These are phyloP conservation scores for Tholera decimalis DNA, from an alignment of 2,888 invertebrate species.

Conservation along the genomic window DNA sequence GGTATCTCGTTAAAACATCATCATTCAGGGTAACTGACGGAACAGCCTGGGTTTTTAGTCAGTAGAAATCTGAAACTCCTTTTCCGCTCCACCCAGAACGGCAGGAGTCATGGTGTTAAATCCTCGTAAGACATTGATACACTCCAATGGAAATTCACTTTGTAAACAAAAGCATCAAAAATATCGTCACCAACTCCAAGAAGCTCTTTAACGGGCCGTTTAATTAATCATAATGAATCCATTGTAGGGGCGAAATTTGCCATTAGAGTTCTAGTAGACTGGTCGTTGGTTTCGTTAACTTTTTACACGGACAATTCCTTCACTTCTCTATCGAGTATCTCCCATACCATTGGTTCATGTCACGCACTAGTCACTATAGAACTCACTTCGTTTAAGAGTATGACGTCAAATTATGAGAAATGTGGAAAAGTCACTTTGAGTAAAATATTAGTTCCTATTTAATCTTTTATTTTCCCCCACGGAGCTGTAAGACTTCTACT, in stretches of 20 bases:
- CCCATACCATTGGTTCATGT: constrained; percentile 52
- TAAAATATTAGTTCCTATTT: too few species aligned
- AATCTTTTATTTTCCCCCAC: too few species aligned
- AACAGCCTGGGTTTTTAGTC: too few species aligned
- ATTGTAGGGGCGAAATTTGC: constrained; percentile 34
- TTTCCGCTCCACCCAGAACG: too few species aligned
- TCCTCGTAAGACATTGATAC: background rate
- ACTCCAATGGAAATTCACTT: background rate
- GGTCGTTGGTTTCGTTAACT: constrained; percentile 60
- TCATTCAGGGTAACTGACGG: too few species aligned
- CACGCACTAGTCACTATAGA: background rate
- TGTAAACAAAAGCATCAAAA: background rate
- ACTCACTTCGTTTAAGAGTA: too few species aligned
- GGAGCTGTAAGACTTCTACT: too few species aligned
- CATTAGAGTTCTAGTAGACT: constrained; percentile 36
- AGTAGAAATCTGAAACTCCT: too few species aligned
- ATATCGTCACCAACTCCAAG: background rate
- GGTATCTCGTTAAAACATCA: too few species aligned
- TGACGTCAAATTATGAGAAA: too few species aligned
- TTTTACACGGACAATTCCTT: constrained; percentile 66
- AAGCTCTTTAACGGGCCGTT: constrained; percentile 5
- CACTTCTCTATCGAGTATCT: constrained; percentile 53
- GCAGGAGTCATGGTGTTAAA: too few species aligned
- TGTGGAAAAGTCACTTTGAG: too few species aligned
- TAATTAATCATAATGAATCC: constrained; percentile 37